These are phyloP conservation scores for Drosophila insularis DNA, from an alignment of 1,140 invertebrate genomes.

Conservation along the genomic window DNA sequence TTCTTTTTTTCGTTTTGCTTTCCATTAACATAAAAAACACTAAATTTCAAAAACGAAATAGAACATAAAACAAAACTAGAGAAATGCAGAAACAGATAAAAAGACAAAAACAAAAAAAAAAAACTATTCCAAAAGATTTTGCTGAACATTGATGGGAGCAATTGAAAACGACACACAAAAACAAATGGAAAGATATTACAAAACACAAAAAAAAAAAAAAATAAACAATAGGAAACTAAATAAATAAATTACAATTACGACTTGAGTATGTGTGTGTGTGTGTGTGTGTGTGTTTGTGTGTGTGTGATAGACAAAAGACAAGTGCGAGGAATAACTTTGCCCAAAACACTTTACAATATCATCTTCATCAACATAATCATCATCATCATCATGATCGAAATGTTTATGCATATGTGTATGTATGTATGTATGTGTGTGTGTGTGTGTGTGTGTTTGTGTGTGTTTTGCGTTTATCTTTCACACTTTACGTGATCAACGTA, in stretches of 20 bases:
- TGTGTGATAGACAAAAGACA: slow-evolving; percentile 61
- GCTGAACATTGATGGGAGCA: slow-evolving; percentile 1
- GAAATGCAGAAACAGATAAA: slow-evolving; percentile 10
- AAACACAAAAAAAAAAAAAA: slow-evolving; percentile 15
- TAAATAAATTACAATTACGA: slow-evolving; percentile 77
- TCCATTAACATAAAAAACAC: slow-evolving; percentile 35
- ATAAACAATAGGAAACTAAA: slow-evolving; percentile 31
- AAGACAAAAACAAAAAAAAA: too few relatives aligned
- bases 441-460: too few relatives aligned
- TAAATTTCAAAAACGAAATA: slow-evolving; percentile 21
- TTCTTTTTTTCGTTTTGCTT: slow-evolving; percentile 44
- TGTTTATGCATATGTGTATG: background rate
- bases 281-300: slow-evolving; percentile 27
- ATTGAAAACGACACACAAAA: slow-evolving; percentile 20
- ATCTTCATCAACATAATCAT: slow-evolving; percentile 46
- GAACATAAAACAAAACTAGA: slow-evolving; percentile 7
- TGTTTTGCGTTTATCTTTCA: background rate
- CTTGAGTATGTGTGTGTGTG: slow-evolving; percentile 62
- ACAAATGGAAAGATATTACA: slow-evolving; percentile 18
- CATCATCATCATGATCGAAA: background rate
- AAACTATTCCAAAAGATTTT: background rate
- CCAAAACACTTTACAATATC: slow-evolving; percentile 65
- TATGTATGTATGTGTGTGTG: too few relatives aligned
- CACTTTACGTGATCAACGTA: background rate
- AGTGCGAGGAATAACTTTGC: slow-evolving; percentile 56